These are phyloP conservation scores for Halcyon senegalensis DNA, from an alignment of 2,113 vertebrate species.

Conservation along the genomic window DNA sequence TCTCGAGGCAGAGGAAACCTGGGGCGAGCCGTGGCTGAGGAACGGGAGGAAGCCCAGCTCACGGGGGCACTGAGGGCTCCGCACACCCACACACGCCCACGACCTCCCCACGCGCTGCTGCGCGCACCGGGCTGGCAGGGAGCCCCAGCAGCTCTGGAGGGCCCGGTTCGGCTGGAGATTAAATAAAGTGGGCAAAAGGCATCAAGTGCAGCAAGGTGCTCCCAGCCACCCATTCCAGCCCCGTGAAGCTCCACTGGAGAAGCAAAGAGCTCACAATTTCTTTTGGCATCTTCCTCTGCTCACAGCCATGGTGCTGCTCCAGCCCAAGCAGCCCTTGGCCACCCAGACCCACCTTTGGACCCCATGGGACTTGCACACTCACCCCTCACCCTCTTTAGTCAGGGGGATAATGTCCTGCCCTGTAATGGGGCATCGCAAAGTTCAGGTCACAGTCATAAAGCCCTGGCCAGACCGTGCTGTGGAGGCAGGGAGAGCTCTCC, in stretches of 20 bases:
- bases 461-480: neutral
- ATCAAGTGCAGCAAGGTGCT: neutral
- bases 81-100: neutral
- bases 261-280: neutral
- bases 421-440: neutral
- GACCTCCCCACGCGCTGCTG: neutral
- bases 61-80: neutral
- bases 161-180: neutral
- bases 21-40: accelerated
- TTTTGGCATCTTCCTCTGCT: neutral
- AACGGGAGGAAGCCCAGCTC: neutral
- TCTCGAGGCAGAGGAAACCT: neutral
- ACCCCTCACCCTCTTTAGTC: neutral
- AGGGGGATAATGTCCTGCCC: neutral
- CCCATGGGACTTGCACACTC: accelerated
- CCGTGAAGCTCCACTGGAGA: neutral
- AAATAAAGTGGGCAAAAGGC: neutral
- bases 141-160: neutral
- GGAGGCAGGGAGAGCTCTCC: neutral
- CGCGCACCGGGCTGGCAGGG: neutral
- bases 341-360: neutral
- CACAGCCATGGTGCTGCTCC: neutral
- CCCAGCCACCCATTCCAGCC: neutral
- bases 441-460: neutral
- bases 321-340: neutral